A percentile compares a stretch with the other conserved stretches of the same genome.
These are phyloP conservation scores for Chionis minor DNA, from an alignment of 2,113 vertebrate genomes.

Conservation along the genomic window DNA sequence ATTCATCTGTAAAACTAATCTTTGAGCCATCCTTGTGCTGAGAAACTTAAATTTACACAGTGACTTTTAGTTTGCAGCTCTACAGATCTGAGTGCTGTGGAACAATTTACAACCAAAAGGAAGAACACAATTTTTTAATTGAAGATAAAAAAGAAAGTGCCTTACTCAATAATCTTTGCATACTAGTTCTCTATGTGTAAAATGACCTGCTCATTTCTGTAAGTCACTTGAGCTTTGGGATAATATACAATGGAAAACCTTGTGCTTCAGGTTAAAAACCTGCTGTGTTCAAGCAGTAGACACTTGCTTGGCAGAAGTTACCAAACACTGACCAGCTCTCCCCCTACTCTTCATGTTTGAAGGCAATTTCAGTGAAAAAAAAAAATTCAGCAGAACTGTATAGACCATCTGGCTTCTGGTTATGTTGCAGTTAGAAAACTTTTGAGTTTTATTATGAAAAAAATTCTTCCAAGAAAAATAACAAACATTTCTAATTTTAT, in stretches of 20 bases:
- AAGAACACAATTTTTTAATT: background rate
- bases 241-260: background rate
- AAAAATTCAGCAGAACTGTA: background rate
- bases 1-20: background rate
- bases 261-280: background rate
- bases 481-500: constrained; percentile 69
- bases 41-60: background rate
- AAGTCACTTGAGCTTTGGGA: background rate
- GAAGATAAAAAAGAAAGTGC: background rate
- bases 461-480: constrained; percentile 64
- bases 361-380: background rate
- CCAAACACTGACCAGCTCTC: background rate
- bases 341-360: background rate
- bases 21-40: background rate
- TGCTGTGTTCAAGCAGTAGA: background rate
- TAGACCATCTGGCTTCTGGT: constrained; percentile 16
- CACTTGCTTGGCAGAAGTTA: background rate
- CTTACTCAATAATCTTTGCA: background rate
- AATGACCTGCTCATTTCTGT: background rate
- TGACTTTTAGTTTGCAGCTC: background rate
- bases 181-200: background rate
- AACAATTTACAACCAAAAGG: background rate
- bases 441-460: constrained; percentile 17
- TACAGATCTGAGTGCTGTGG: background rate
- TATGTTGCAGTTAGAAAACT: constrained; percentile 27